These are phyloP conservation scores for Pteruthius melanotis DNA, from an alignment of 2,113 vertebrate species.

Conservation along the genomic window DNA sequence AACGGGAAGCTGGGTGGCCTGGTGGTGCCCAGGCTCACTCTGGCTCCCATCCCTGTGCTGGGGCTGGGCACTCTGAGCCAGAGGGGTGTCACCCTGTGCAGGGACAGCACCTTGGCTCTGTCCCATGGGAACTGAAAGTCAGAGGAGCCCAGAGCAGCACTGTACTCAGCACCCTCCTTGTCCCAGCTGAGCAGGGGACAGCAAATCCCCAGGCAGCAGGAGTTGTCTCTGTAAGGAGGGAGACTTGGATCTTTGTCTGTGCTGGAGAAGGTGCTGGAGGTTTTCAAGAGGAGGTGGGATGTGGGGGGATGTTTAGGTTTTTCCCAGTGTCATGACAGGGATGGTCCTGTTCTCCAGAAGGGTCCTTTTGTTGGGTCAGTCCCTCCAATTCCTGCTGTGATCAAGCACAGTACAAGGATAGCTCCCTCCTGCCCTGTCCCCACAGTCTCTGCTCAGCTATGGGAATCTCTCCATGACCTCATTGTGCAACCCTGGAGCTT, in stretches of 20 bases:
- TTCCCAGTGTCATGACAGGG: neutral
- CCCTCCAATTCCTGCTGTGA: neutral
- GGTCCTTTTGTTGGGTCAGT: neutral
- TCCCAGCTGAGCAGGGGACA: neutral
- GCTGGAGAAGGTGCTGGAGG: neutral
- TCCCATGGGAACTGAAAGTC: neutral
- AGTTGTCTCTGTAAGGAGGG: neutral
- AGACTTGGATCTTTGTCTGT: neutral
- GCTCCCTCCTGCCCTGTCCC: neutral
- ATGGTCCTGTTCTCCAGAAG: neutral
- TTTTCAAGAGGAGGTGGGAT: neutral
- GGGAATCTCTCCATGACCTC: constrained; percentile 64
- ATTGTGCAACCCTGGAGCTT: constrained; percentile 67
- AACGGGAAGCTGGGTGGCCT: constrained; percentile 63
- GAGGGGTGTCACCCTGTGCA: neutral
- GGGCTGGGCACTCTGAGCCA: neutral
- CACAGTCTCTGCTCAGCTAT: constrained; percentile 37
- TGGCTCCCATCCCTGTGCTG: neutral
- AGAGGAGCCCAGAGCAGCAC: neutral
- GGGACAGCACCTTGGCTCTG: neutral
- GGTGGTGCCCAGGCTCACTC: neutral
- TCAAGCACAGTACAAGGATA: neutral
- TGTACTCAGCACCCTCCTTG: neutral
- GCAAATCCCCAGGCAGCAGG: neutral
- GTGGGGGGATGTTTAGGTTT: neutral